These are phyloP conservation scores for Origma solitaria DNA, from an alignment of 2,113 vertebrate genomes.

Conservation along the genomic window DNA sequence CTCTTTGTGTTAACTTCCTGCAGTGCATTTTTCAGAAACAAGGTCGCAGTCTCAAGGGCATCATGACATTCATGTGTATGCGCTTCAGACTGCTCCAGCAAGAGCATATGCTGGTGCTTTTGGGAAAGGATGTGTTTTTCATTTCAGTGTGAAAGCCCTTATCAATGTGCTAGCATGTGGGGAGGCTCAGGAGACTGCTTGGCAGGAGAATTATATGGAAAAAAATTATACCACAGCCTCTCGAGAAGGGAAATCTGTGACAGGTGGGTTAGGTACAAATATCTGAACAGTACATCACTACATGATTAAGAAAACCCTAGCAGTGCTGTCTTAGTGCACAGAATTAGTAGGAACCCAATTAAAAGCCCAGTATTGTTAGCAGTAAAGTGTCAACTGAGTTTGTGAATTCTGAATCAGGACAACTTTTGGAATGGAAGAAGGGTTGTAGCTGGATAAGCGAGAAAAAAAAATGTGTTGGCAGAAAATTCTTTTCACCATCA, in stretches of 20 bases:
- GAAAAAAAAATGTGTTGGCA: background rate
- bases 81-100: background rate
- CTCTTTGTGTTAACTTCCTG: background rate
- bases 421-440: background rate
- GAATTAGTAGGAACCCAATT: background rate
- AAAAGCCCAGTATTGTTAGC: background rate
- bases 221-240: background rate
- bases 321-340: background rate
- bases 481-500: slow-evolving; percentile 1
- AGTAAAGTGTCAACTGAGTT: background rate
- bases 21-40: background rate
- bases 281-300: background rate
- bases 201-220: background rate
- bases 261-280: background rate
- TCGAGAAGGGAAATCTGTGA: background rate
- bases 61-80: fast-evolving
- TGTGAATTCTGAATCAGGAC: background rate
- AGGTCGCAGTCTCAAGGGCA: background rate
- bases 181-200: background rate
- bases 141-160: background rate
- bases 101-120: background rate
- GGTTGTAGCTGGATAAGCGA: background rate
- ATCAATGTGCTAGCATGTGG: background rate
- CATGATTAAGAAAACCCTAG: background rate
- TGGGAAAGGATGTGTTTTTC: background rate